phyloP scores from a whole-genome alignment of 92 coral and sea anemone genomes.

The Phenganax stokvisi region DNA sequence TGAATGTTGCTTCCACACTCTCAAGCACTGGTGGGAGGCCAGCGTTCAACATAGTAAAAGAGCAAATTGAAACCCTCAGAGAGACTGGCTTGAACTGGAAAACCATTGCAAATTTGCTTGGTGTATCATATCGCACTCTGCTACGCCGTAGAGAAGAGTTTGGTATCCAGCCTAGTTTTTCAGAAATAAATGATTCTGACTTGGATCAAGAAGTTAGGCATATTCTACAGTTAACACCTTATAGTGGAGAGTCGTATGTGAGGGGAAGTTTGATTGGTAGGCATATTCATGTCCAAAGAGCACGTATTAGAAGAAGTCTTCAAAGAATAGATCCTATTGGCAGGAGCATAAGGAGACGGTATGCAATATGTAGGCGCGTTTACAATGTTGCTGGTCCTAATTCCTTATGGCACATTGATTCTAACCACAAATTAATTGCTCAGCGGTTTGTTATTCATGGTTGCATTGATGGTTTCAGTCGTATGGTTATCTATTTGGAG shows the following conservation, averaged over 20 bases:
- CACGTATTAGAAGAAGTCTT: not conserved
- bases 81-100: slow-evolving; percentile 33
- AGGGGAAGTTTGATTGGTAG: slow-evolving; percentile 16
- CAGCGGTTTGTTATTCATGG: too few species aligned
- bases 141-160: slow-evolving; percentile 17
- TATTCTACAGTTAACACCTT: slow-evolving; percentile 6
- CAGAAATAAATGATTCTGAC: not conserved
- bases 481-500: too few species aligned
- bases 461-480: too few species aligned
- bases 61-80: slow-evolving; percentile 6
- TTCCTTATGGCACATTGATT: too few species aligned
- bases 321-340: too few species aligned
- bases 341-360: too few species aligned
- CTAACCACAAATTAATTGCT: too few species aligned
- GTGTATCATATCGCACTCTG: slow-evolving; percentile 27
- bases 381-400: too few species aligned
- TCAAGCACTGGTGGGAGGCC: slow-evolving; percentile 33
- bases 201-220: slow-evolving; percentile 10
- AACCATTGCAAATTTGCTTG: slow-evolving; percentile 18
- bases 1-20: not conserved
- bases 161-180: slow-evolving; percentile 3
- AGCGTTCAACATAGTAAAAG: slow-evolving; percentile 9
- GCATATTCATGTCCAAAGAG: slow-evolving; percentile 12
- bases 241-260: slow-evolving; percentile 21
- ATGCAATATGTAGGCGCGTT: too few species aligned